Evolutionary conservation across 2,797 vertebrate genomes (phyloP).

Genomic region (Ptychobarbus kaznakovi): DNA sequence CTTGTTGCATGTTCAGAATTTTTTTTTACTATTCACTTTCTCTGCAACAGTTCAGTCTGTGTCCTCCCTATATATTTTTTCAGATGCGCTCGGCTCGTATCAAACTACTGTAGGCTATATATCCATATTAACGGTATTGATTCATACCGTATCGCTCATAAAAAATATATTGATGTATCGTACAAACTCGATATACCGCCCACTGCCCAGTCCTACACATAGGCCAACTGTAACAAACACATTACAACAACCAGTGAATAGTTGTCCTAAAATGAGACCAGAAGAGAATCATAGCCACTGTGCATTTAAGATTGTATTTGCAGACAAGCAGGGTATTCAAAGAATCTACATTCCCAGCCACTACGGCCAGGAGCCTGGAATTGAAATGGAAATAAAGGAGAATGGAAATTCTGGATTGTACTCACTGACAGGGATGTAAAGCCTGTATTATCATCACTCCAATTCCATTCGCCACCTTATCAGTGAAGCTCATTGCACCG

Average conservation of each 20-base stretch:
- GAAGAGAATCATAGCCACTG: background rate
- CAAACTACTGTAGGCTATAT: no score
- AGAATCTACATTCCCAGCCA: slow-evolving; percentile 2
- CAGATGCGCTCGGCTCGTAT: no score
- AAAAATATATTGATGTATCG: no score
- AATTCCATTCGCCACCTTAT: slow-evolving; percentile 89
- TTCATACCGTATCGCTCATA: no score
- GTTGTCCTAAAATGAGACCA: background rate
- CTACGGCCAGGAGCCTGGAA: background rate
- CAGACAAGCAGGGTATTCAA: background rate
- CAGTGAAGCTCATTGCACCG: slow-evolving; percentile 89
- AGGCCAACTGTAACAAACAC: background rate
- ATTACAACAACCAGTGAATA: background rate
- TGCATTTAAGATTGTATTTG: background rate
- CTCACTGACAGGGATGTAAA: slow-evolving; percentile 86
- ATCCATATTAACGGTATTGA: no score
- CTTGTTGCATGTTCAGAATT: no score
- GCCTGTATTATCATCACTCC: slow-evolving; percentile 85
- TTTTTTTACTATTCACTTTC: no score
- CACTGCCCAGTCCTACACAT: no score
- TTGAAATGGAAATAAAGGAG: background rate
- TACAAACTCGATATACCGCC: no score
- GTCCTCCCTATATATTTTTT: no score
- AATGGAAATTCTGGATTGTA: background rate
- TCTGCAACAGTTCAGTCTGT: no score